phyloP scores from a whole-genome alignment of 37 sponge, comb jelly and placozoan species.

The Cladorhizidae sp. region DNA sequence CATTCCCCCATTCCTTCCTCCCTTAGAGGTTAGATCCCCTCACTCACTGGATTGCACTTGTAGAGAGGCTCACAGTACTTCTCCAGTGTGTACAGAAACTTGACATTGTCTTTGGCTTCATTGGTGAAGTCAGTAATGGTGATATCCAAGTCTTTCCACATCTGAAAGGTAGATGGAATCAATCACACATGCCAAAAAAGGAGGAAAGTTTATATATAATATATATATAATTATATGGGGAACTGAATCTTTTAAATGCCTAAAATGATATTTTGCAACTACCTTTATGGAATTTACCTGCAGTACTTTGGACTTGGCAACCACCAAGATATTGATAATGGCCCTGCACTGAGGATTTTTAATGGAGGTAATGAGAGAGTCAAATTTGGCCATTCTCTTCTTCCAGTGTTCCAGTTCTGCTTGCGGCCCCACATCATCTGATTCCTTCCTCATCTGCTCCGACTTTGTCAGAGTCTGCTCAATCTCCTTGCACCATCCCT shows the following conservation, averaged over 20 bases:
- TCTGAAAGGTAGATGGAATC: slow-evolving; percentile 46
- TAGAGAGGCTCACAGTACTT: slow-evolving; percentile 96
- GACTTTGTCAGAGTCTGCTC: slow-evolving; percentile 93
- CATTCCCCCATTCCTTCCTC: too few relatives aligned
- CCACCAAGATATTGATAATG: slow-evolving; percentile 84
- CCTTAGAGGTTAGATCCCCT: too few relatives aligned
- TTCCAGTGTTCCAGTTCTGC: slow-evolving; percentile 99
- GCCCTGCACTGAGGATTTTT: slow-evolving; percentile 83
- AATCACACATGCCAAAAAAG: too few relatives aligned
- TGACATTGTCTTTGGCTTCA: slow-evolving; percentile 99
- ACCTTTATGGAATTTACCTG: slow-evolving; percentile 46
- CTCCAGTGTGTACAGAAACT: slow-evolving; percentile 98
- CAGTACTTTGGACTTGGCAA: slow-evolving; percentile 91
- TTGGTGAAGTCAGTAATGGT: slow-evolving; percentile 95
- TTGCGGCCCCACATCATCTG: slow-evolving; percentile 89
- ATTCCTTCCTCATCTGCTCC: slow-evolving; percentile 98
- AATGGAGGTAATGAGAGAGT: slow-evolving; percentile 87
- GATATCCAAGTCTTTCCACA: slow-evolving; percentile 91
- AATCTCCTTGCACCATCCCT: slow-evolving; percentile 92
- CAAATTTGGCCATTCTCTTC: slow-evolving; percentile 96
- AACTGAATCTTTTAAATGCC: too few relatives aligned
- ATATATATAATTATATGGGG: too few relatives aligned
- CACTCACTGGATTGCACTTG: slow-evolving; percentile 92
- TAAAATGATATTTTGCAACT: too few relatives aligned
- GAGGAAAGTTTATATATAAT: not conserved